Percentiles rank a stretch among this genome's conserved stretches.
These are phyloP conservation scores for Macrobrachium nipponense DNA, from an alignment of 1,140 invertebrate genomes.

Conservation along the genomic window DNA sequence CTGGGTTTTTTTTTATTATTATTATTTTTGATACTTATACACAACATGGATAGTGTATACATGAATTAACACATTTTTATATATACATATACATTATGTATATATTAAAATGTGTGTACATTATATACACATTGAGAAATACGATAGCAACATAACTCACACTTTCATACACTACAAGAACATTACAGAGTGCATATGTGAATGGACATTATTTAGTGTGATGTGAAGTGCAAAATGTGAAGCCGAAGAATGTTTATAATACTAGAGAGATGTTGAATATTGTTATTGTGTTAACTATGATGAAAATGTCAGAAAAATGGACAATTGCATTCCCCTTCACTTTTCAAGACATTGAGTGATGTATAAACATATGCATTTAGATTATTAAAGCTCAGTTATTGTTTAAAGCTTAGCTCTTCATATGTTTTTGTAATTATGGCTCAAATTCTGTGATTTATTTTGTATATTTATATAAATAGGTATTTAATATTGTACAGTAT, in stretches of 20 bases:
- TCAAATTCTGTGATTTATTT: slow-evolving; percentile 64
- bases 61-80: too few relatives aligned
- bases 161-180: too few relatives aligned
- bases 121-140: too few relatives aligned
- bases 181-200: slow-evolving; percentile 7
- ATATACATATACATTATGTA: too few relatives aligned
- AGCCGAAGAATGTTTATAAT: slow-evolving; percentile 37
- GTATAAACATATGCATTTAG: slow-evolving; percentile 55
- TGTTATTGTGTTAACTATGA: slow-evolving; percentile 58
- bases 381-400: slow-evolving; percentile 61
- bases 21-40: too few relatives aligned
- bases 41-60: too few relatives aligned
- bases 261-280: slow-evolving; percentile 51
- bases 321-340: slow-evolving; percentile 53
- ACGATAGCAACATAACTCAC: too few relatives aligned
- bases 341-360: slow-evolving; percentile 56
- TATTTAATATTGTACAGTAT: slow-evolving; percentile 56
- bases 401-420: slow-evolving; percentile 59
- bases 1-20: slow-evolving; percentile 1
- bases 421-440: slow-evolving; percentile 62
- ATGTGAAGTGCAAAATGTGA: slow-evolving; percentile 52
- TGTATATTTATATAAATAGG: slow-evolving; percentile 64
- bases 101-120: too few relatives aligned
- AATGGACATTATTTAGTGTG: slow-evolving; percentile 18
- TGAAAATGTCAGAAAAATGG: slow-evolving; percentile 12